These are phyloP conservation scores for Chionomys nivalis DNA, from an alignment of 2,113 vertebrate genomes.

Conservation along the genomic window DNA sequence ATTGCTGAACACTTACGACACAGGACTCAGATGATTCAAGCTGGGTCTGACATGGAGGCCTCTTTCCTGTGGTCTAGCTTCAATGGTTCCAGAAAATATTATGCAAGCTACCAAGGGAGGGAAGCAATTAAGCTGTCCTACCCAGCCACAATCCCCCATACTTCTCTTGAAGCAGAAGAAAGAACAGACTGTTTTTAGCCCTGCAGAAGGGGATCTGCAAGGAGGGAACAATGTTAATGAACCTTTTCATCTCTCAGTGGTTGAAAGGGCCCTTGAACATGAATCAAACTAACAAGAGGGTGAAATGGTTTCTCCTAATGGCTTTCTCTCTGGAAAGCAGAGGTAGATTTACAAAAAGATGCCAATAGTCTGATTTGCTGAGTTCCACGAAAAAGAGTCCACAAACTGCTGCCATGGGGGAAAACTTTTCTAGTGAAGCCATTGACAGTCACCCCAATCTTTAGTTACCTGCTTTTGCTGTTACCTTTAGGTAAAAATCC, in stretches of 20 bases:
- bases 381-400: slow-evolving; percentile 32
- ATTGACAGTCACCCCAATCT: background rate
- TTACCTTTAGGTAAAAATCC: background rate
- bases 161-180: background rate
- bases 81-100: background rate
- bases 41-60: background rate
- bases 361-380: slow-evolving; percentile 69
- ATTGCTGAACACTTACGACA: background rate
- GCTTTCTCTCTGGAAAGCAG: slow-evolving; percentile 60
- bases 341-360: slow-evolving; percentile 73
- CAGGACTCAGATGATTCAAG: background rate
- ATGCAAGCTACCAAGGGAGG: background rate
- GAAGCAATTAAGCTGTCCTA: background rate
- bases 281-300: slow-evolving; percentile 72
- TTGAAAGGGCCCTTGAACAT: slow-evolving; percentile 24
- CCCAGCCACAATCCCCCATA: background rate
- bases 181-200: background rate
- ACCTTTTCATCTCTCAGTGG: slow-evolving; percentile 51
- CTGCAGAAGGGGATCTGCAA: background rate
- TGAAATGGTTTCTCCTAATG: slow-evolving; percentile 66
- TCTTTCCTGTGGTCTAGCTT: background rate
- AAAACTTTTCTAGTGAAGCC: slow-evolving; percentile 23
- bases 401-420: background rate
- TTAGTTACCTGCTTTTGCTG: background rate
- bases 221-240: slow-evolving; percentile 29